Evolutionary conservation across 2,113 vertebrate genomes (phyloP).

Genomic region (Neotoma lepida): DNA sequence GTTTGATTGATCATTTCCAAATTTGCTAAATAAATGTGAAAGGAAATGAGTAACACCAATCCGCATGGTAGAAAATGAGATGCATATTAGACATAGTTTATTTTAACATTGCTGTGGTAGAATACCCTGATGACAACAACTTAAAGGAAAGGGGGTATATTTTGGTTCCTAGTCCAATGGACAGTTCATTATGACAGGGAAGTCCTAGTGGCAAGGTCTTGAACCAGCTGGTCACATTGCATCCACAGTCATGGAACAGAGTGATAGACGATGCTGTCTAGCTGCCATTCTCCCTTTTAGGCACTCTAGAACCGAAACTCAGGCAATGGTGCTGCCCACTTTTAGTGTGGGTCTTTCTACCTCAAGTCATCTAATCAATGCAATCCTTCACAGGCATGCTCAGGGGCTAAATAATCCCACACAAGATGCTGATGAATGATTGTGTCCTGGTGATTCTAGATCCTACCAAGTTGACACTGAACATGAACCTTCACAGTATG

Average conservation of each 20-base stretch:
- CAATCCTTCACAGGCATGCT: not conserved
- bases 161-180: not conserved
- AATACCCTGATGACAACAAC: not conserved
- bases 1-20: not conserved
- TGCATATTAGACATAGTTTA: not conserved
- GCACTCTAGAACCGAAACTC: not conserved
- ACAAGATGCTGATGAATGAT: not conserved
- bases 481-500: not conserved
- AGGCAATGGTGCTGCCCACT: not conserved
- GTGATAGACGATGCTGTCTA: not conserved
- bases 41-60: not conserved
- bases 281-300: not conserved
- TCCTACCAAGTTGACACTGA: not conserved
- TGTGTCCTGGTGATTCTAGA: not conserved
- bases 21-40: not conserved
- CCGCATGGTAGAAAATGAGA: not conserved
- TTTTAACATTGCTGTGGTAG: not conserved
- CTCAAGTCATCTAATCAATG: not conserved
- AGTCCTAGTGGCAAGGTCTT: not conserved
- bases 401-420: not conserved
- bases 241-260: not conserved
- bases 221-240: not conserved
- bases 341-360: not conserved
- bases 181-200: not conserved
- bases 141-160: not conserved